These are phyloP conservation scores for Labeo calbasu DNA, from an alignment of 2,797 vertebrate genomes.

Conservation along the genomic window DNA sequence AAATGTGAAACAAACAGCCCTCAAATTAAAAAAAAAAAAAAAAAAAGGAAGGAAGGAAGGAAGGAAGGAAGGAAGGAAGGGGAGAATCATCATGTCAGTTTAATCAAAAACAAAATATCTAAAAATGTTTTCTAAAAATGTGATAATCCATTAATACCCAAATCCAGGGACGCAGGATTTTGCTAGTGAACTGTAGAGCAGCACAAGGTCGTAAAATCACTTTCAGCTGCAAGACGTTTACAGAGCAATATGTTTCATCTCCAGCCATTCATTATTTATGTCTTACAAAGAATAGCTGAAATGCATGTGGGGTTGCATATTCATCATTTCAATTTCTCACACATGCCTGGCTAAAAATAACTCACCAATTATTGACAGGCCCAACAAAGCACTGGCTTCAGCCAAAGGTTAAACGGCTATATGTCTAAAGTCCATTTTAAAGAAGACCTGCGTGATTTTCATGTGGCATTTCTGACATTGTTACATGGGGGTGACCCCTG, in stretches of 20 bases:
- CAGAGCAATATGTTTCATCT: conserved; percentile 43
- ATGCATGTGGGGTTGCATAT: conserved; percentile 48
- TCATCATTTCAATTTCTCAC: conserved; percentile 51
- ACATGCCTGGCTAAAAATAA: conserved; percentile 49
- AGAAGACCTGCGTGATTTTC: conserved; percentile 66
- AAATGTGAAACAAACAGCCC: neutral
- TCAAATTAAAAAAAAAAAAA: neutral
- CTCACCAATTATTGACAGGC: conserved; percentile 39
- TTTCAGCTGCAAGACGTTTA: conserved; percentile 23
- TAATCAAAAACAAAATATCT: neutral
- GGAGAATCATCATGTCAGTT: neutral
- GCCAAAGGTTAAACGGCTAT: conserved; percentile 62
- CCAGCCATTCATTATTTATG: conserved; percentile 52
- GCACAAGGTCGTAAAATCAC: conserved; percentile 12
- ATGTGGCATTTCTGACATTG: conserved; percentile 73
- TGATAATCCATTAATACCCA: neutral
- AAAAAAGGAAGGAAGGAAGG: neutral
- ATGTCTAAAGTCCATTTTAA: conserved; percentile 66
- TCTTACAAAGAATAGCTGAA: conserved; percentile 54
- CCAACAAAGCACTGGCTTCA: conserved; percentile 37
- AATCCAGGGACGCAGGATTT: neutral
- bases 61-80: neutral
- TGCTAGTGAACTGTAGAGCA: neutral
- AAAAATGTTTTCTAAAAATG: neutral
- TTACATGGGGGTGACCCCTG: conserved; percentile 77